Conservation (phyloP, 1,140 invertebrate genomes). For the Cydia amplana region DNA sequence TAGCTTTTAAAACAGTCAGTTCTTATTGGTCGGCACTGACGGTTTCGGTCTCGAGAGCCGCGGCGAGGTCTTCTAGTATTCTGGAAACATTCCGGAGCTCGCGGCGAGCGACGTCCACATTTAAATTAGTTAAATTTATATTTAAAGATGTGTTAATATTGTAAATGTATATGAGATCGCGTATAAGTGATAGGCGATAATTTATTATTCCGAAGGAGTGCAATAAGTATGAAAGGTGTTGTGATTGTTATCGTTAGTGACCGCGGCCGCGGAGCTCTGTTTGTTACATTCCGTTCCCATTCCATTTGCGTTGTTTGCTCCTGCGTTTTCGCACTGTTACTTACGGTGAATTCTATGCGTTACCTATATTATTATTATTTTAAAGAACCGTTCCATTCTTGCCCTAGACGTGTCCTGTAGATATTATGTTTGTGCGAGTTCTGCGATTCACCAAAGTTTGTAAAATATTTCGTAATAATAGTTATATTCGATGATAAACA, state of each 20-base stretch:
- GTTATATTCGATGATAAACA: slow-evolving; percentile 75
- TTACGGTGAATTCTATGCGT: slow-evolving; percentile 27
- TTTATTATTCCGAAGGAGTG: slow-evolving; percentile 74
- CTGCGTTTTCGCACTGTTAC: slow-evolving; percentile 31
- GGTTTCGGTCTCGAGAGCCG: neutral
- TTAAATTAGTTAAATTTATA: slow-evolving; percentile 78
- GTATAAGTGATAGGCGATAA: slow-evolving; percentile 70
- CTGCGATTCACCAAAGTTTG: slow-evolving; percentile 79
- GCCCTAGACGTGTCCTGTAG: slow-evolving; percentile 48
- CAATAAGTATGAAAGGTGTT: slow-evolving; percentile 75
- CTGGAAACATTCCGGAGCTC: slow-evolving; percentile 43
- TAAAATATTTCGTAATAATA: slow-evolving; percentile 78
- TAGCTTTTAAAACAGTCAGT: slow-evolving; percentile 23
- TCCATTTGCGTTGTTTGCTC: slow-evolving; percentile 46
- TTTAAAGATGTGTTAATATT: slow-evolving; percentile 78
- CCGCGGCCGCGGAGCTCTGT: slow-evolving; percentile 35
- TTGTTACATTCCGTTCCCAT: slow-evolving; percentile 68
- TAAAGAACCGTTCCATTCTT: slow-evolving; percentile 32
- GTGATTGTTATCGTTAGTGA: slow-evolving; percentile 70
- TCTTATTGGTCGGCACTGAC: neutral
- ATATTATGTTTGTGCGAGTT: slow-evolving; percentile 69
- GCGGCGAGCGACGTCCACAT: slow-evolving; percentile 57
- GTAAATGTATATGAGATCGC: slow-evolving; percentile 76
- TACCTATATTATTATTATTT: slow-evolving; percentile 37
- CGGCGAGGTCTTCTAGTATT: slow-evolving; percentile 32